These are phyloP conservation scores for Tenebrosternarchus preto DNA, from an alignment of 2,113 vertebrate genomes.

Conservation along the genomic window DNA sequence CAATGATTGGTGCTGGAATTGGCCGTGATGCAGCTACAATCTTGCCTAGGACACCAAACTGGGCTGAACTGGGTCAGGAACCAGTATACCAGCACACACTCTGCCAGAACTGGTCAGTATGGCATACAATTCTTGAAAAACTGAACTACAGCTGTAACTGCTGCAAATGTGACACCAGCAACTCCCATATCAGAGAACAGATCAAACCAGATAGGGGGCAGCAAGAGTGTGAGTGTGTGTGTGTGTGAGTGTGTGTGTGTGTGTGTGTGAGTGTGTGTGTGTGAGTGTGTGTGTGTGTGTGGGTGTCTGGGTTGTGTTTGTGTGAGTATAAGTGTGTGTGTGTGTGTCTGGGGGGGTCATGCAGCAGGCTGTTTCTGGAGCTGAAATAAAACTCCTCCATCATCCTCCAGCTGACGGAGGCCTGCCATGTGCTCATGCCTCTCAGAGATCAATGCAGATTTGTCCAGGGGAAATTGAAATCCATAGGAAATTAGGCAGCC, in stretches of 20 bases:
- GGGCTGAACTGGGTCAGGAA: no score
- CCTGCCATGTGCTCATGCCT: slow-evolving; percentile 69
- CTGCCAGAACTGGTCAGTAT: no score
- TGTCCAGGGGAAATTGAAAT: slow-evolving; percentile 77
- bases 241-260: neutral
- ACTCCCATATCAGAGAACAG: neutral
- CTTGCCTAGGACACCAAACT: no score
- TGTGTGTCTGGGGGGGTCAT: neutral
- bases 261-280: neutral
- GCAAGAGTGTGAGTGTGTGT: neutral
- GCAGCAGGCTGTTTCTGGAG: neutral
- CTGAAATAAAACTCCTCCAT: slow-evolving; percentile 11
- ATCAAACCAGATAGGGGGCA: neutral
- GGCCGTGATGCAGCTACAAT: no score
- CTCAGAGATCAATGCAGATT: slow-evolving; percentile 75
- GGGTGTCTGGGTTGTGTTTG: no score
- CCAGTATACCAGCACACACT: no score
- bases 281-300: no score
- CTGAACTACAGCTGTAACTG: neutral
- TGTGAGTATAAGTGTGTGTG: no score
- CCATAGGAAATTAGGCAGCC: slow-evolving; percentile 75
- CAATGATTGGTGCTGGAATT: no score
- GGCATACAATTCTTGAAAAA: neutral
- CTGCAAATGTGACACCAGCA: neutral
- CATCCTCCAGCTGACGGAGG: slow-evolving; percentile 30